Base-by-base conservation (phyloP, 2,888 invertebrate species). In the Cantharis rustica region DNA sequence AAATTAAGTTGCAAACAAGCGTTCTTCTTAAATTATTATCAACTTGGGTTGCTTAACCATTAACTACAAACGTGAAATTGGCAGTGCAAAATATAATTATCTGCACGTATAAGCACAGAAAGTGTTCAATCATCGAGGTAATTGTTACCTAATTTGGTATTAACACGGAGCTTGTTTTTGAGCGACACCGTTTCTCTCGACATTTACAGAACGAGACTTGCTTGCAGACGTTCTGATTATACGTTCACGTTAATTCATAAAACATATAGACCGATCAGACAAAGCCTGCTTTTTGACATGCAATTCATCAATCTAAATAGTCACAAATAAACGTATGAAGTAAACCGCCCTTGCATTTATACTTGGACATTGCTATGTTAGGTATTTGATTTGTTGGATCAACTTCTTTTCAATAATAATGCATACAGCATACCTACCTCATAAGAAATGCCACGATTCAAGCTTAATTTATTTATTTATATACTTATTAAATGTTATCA, bases 201-300 rank as follows among this genome's bases (percentile, higher is more conserved):
- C 83, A 81, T 81, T 81, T 81, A 80, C 79, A 78, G 83, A 66
- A 84, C 83, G 84, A 80, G 84, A 80, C 80, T 79, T 79, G 84
- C 81, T 78, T 85, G 82, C 83, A 85, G 83, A 85, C 83, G 80
- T 81, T 82, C 83, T 85, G 83, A 85, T 85, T 85, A 85, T 80
- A 74, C 75, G 76, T 79, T 78, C 80, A 80, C 82, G 81, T 83
- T 84, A 84, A 84, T 84, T 84, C 83, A 84, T 81, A 76, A 74
- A 80, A 81, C 84, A 76, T 79, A 81, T 79, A 77, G 80, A 75
- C 79, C 82, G 81, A 81, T 81, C 73, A 79, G 81, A 83, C 83
- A 83, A 83, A 83, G 82, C 75, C 81, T 76, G 81, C 80, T 82
- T 81, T 83, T 83, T 84, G 84, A 85, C 85, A 84, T 78, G 83